phyloP scores from a whole-genome alignment of 1,140 invertebrate species.

The Phthorimaea operculella region DNA sequence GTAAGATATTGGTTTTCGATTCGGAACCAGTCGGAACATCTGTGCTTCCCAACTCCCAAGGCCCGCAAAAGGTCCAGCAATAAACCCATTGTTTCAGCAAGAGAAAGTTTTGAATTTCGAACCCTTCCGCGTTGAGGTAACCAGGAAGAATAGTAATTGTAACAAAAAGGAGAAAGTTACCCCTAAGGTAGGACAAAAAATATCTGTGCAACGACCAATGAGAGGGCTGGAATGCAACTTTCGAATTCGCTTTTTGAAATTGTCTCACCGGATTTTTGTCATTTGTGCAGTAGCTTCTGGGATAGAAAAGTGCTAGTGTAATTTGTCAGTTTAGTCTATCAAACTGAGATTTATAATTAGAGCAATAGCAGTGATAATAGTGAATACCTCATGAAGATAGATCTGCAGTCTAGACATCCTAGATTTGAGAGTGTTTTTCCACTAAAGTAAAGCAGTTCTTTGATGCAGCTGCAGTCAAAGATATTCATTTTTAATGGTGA shows the following conservation, averaged over 20 bases:
- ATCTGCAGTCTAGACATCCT: too few species aligned
- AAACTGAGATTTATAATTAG: too few species aligned
- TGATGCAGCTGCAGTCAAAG: too few species aligned
- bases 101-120: conserved; percentile 46
- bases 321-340: background rate
- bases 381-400: too few species aligned
- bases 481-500: too few species aligned
- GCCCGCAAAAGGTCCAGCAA: too few species aligned
- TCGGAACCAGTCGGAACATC: background rate
- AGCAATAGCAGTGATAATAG: too few species aligned
- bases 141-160: conserved; percentile 55
- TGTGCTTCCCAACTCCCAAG: too few species aligned
- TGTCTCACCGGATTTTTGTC: conserved; percentile 26
- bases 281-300: conserved; percentile 44
- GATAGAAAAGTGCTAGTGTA: background rate
- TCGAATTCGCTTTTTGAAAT: conserved; percentile 53
- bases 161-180: conserved; percentile 65
- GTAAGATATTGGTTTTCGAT: too few species aligned
- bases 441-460: too few species aligned
- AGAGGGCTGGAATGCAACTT: conserved; percentile 36
- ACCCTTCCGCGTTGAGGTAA: conserved; percentile 53
- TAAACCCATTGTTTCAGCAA: conserved; percentile 39
- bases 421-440: too few species aligned
- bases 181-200: conserved; percentile 38
- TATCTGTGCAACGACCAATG: conserved; percentile 49